Conservation (phyloP, 2,888 invertebrate species). For the Baccha elongata region DNA sequence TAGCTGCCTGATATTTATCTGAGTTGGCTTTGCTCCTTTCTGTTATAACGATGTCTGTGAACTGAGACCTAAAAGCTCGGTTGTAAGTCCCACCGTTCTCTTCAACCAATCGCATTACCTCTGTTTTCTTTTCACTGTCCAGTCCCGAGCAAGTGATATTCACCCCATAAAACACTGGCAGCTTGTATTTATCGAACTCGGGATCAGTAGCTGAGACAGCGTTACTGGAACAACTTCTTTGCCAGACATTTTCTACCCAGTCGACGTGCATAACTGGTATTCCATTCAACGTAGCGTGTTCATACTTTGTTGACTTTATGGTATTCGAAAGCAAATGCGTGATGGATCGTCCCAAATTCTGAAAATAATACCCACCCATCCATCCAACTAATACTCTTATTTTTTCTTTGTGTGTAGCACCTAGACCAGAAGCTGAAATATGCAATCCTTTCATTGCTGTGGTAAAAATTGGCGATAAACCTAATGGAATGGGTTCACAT, state of each 20-base stretch:
- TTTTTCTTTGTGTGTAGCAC: conserved; percentile 83
- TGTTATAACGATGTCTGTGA: conserved; percentile 81
- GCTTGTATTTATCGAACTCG: conserved; percentile 85
- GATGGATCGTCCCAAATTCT: conserved; percentile 85
- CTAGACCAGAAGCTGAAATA: conserved; percentile 86
- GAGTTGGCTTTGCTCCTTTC: conserved; percentile 79
- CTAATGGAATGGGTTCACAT: conserved; percentile 89
- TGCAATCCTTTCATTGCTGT: conserved; percentile 90
- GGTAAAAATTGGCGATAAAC: conserved; percentile 89
- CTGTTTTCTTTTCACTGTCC: conserved; percentile 79
- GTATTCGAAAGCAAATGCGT: conserved; percentile 93
- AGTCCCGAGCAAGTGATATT: conserved; percentile 90
- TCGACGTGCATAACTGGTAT: conserved; percentile 89
- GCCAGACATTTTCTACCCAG: conserved; percentile 93
- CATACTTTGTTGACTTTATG: conserved; percentile 90
- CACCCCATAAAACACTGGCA: conserved; percentile 90
- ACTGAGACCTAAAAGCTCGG: conserved; percentile 81
- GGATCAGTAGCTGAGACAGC: conserved; percentile 85
- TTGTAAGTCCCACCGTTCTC: conserved; percentile 88
- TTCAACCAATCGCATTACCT: conserved; percentile 87
- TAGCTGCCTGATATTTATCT: conserved; percentile 80
- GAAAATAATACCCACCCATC: conserved; percentile 90
- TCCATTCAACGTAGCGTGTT: conserved; percentile 82
- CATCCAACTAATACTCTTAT: conserved; percentile 86
- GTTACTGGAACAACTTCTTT: conserved; percentile 85